Conservation (phyloP, 2,888 invertebrate species). For the Harpalus rubripes region DNA sequence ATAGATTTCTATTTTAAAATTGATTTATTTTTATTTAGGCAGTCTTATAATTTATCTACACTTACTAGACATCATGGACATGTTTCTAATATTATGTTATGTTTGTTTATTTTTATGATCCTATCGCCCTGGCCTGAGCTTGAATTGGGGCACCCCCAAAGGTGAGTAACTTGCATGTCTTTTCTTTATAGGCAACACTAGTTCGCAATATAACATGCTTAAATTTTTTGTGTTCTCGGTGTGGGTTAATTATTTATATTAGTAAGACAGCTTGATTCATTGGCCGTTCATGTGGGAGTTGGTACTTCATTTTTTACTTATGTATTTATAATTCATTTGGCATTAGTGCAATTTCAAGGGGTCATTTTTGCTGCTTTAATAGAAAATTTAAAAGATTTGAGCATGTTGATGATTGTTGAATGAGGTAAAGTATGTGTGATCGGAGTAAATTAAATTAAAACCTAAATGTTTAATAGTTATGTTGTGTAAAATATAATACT, state of each 20-base stretch:
- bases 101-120: constrained; percentile 65
- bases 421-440: neutral
- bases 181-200: constrained; percentile 39
- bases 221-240: constrained; percentile 27
- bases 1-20: neutral
- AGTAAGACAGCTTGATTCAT: neutral
- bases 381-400: constrained; percentile 12
- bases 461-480: neutral
- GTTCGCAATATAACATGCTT: constrained; percentile 30
- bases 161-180: constrained; percentile 63
- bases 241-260: neutral
- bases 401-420: constrained; percentile 4
- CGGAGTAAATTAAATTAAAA: neutral
- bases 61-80: constrained; percentile 13
- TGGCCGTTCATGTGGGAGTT: neutral
- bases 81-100: constrained; percentile 61
- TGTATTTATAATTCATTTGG: constrained; percentile 12
- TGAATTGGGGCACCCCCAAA: constrained; percentile 44
- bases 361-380: neutral
- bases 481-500: neutral
- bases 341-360: neutral
- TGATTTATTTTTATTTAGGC: constrained; percentile 13
- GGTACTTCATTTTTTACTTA: neutral
- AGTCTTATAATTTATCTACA: constrained; percentile 1
- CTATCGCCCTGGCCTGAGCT: constrained; percentile 44